Percentiles rank a stretch among this genome's conserved stretches.
These are phyloP conservation scores for Chaetops frenatus DNA, from an alignment of 2,113 vertebrate species.

Conservation along the genomic window DNA sequence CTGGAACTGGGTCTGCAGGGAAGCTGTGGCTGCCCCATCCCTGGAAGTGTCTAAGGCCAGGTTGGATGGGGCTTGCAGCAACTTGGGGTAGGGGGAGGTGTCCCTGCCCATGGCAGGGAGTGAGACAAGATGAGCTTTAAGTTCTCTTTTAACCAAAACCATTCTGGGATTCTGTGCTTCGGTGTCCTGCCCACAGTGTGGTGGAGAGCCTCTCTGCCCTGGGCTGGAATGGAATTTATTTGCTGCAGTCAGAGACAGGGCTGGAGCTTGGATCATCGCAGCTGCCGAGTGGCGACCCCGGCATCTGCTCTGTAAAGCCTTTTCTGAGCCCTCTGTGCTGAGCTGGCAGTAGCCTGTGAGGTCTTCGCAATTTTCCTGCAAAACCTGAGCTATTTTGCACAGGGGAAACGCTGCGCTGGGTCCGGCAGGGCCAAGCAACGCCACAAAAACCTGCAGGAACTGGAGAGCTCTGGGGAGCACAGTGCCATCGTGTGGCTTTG, in stretches of 20 bases:
- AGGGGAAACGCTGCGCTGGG: neutral
- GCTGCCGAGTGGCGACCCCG: neutral
- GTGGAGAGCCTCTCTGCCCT: neutral
- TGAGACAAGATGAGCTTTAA: neutral
- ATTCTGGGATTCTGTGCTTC: neutral
- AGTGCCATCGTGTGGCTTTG: slow-evolving; percentile 15
- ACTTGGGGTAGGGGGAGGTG: accelerated
- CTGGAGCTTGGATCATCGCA: neutral
- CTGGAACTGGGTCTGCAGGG: neutral
- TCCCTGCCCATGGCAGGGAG: neutral
- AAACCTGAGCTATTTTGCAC: accelerated
- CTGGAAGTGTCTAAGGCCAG: neutral
- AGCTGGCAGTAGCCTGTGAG: accelerated
- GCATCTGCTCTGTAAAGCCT: neutral
- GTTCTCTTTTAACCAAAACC: neutral
- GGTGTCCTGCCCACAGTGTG: neutral
- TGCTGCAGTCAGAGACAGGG: neutral
- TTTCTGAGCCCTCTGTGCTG: neutral
- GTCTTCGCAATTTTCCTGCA: neutral
- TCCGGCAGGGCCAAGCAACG: neutral
- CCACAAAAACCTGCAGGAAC: neutral
- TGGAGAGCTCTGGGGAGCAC: neutral
- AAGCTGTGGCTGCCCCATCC: neutral
- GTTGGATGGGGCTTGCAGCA: neutral
- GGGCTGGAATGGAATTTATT: neutral